Evolutionary conservation across 2,888 invertebrate genomes (phyloP), one percentile per base, ranked within the genome.

Genomic region (Polyploca ridens): DNA sequence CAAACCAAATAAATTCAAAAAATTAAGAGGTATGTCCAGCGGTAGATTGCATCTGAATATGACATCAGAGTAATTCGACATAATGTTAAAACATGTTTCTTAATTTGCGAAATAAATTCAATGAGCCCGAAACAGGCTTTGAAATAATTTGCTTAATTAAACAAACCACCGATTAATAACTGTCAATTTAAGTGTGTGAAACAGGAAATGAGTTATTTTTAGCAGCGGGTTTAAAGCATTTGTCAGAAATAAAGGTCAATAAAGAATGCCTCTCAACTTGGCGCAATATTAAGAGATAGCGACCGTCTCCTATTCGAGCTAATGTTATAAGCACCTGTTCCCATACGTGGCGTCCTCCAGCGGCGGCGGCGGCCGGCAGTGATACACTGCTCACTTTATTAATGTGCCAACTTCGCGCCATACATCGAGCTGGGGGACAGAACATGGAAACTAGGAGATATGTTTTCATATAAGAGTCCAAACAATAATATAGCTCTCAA

Each of bases 101-200:
- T 6, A 7, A 16, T 49, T n/a, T 3, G 6, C n/a, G 16, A 7
- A 49, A 16, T 14, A 44, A 14, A 5, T 44, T 14, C 19, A 19
- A 6, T 0, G 3, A 7, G 6, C 8, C 10, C 54, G 1, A 54
- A 19, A 19, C 19, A 19, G 3, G 19, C 54, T 19, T 19, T 7
- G 16, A 2, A 54, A 8, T 16, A 16, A 16, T 49, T n/a, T 49
- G 49, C 16, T 49, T 49, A 49, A 49, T 49, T 49, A 16, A 16
- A 16, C 27, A 49, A 49, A 19, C 19, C 54, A 19, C 16, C 16
- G 10, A 54, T 54, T 54, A 19, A 54, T 54, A 54, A 16, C 16
- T 54, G 54, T 19, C 54, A 54, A 54, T 54, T 16, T 8, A 8
- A 54, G 54, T 54, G 54, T 54, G 54, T 54, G 54, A 54, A 54